Conservation (phyloP, 1,140 invertebrate genomes). For the Calliopsis andreniformis region DNA sequence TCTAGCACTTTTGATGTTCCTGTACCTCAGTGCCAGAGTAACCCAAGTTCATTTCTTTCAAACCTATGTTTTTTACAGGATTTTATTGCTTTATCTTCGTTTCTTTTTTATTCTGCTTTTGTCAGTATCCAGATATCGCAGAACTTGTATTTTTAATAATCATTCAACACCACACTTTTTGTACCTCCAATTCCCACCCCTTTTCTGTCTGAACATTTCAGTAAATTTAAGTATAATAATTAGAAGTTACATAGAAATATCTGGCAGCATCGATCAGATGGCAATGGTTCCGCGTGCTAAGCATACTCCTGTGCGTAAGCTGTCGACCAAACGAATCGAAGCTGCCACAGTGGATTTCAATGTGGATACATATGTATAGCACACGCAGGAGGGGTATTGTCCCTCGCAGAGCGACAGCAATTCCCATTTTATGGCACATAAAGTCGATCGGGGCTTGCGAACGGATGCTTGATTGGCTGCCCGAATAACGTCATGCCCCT, state of each 20-base stretch:
- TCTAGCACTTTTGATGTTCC: too few species aligned
- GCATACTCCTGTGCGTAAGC: background rate
- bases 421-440: conserved; percentile 69
- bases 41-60: too few species aligned
- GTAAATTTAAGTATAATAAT: too few species aligned
- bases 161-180: too few species aligned
- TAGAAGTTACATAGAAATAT: conserved; percentile 13
- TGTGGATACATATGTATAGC: background rate
- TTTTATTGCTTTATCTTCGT: too few species aligned
- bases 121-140: too few species aligned
- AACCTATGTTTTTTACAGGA: too few species aligned
- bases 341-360: background rate
- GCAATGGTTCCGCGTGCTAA: conserved; percentile 5
- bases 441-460: conserved; percentile 60
- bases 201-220: too few species aligned
- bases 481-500: conserved; percentile 54
- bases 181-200: too few species aligned
- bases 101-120: too few species aligned
- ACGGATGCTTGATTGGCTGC: conserved; percentile 66
- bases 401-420: conserved; percentile 34
- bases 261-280: background rate
- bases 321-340: background rate
- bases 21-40: too few species aligned
- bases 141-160: too few species aligned
- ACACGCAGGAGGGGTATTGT: background rate